Base-by-base conservation (phyloP, 2,888 invertebrate species). In the Horisme vitalbata region DNA sequence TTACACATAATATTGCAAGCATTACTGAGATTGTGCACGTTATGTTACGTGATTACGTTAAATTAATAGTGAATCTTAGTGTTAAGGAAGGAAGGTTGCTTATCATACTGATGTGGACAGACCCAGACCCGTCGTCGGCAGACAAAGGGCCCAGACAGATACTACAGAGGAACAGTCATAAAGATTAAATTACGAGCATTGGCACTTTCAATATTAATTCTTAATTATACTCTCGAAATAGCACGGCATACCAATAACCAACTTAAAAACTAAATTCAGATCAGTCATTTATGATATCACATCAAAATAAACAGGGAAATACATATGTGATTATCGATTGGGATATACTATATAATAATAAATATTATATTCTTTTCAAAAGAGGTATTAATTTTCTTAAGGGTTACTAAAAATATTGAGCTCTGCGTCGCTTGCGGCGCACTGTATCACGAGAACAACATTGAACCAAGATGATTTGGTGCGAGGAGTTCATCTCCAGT, bases 201-300 rank as follows among this genome's bases (percentile, higher is more conserved):
- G 90, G 90, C 90, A 90, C 90, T 90, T 89, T 89, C 84, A 89
- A 85, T 86, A 88, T 88, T 88, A 85, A 82, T 80, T 81, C 84
- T 89, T 87, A 90, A 86, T 83, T 87, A 89, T 83, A 86, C 81
- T 79, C 80, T 84, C 81, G 83, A 87, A 87, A 85, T 88, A 90
- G 89, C 89, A 89, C 89, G 89, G 90, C 86, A 81, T 83, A 88
- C 86, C 76, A 83, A 87, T 86, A 89, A 90, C 81, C 89, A 90
- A 90, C 90, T 90, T 90, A 90, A 87, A 89, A 90, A 90, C 90
- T 90, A 90, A 90, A 88, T 89, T 90, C 90, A 90, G 90, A 90
- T 90, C 90, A 91, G 90, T 90, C 90, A 87, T 91, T 90, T 89
- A 90, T 90, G 90, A 90, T 91, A 91, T 91, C 91, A 91, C 91